Percentiles rank a stretch among this genome's conserved stretches.
These are phyloP conservation scores for Tenualosa thibaudeaui DNA, from an alignment of 2,797 vertebrate genomes.

Conservation along the genomic window DNA sequence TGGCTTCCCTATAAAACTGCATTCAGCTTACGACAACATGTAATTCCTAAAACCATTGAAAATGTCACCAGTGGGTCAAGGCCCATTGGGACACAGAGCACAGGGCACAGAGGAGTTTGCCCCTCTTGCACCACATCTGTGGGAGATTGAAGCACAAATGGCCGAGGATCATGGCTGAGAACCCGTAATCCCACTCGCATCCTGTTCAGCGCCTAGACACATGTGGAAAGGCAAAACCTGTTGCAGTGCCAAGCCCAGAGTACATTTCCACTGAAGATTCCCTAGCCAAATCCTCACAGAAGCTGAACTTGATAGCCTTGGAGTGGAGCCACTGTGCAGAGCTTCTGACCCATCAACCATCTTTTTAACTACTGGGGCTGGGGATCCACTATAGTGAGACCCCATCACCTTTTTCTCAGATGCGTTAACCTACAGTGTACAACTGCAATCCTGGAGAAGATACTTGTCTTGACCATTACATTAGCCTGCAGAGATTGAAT, in stretches of 20 bases:
- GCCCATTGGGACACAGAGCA: neutral
- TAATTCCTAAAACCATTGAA: neutral
- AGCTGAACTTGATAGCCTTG: neutral
- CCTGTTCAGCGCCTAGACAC: neutral
- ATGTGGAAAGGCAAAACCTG: conserved; percentile 5
- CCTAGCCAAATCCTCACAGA: conserved; percentile 10
- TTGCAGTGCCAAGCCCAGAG: neutral
- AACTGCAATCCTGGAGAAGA: neutral
- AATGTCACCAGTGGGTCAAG: conserved; percentile 15
- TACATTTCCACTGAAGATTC: conserved; percentile 18
- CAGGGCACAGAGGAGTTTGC: neutral
- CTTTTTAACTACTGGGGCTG: neutral
- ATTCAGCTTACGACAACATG: neutral
- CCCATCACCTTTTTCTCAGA: neutral
- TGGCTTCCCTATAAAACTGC: neutral
- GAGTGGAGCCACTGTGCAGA: neutral
- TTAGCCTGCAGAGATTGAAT: neutral
- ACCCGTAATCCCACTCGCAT: conserved; percentile 14
- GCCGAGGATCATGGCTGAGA: neutral
- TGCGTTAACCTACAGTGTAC: neutral
- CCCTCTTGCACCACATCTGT: conserved; percentile 6
- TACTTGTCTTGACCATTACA: neutral
- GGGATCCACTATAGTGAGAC: neutral
- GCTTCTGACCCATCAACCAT: neutral
- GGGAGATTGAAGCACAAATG: conserved; percentile 15